A percentile compares a stretch with the other conserved stretches of the same genome.
Evolutionary conservation across 2,888 invertebrate genomes (phyloP).

Genomic region (Agriotes lineatus): DNA sequence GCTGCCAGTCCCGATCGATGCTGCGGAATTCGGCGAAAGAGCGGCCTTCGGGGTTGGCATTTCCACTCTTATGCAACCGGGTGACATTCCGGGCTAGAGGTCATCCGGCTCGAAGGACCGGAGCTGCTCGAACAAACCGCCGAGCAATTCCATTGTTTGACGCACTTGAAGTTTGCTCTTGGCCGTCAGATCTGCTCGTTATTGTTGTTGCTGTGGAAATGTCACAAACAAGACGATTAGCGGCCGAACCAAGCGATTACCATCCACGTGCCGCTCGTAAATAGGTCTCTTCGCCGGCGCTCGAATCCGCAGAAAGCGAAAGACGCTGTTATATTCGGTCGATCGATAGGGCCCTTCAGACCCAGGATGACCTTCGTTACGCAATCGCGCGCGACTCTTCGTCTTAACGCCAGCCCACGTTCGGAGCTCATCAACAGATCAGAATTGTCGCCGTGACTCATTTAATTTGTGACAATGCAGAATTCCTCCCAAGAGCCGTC

Average conservation of each 20-base stretch:
- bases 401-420: no score
- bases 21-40: no score
- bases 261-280: slow-evolving; percentile 34
- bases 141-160: slow-evolving; percentile 34
- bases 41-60: slow-evolving; percentile 59
- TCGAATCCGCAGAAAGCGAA: slow-evolving; percentile 58
- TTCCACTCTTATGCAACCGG: slow-evolving; percentile 56
- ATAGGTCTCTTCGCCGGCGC: slow-evolving; percentile 34
- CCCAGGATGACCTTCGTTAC: slow-evolving; percentile 34
- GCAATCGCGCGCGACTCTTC: no score
- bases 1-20: no score
- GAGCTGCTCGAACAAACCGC: slow-evolving; percentile 40
- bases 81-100: slow-evolving; percentile 60
- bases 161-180: slow-evolving; percentile 20
- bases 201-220: slow-evolving; percentile 17
- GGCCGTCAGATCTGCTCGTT: slow-evolving; percentile 27
- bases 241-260: slow-evolving; percentile 14
- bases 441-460: slow-evolving; percentile 24
- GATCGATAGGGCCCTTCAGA: slow-evolving; percentile 29
- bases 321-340: slow-evolving; percentile 32
- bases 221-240: slow-evolving; percentile 39
- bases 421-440: slow-evolving; percentile 4
- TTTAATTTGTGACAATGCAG: slow-evolving; percentile 17
- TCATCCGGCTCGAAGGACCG: slow-evolving; percentile 47
- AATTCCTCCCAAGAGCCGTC: slow-evolving; percentile 8